Percentiles rank a stretch among this genome's conserved stretches.
These are phyloP conservation scores for Lithophane semibrunnea DNA, from an alignment of 2,888 invertebrate genomes.

Conservation along the genomic window DNA sequence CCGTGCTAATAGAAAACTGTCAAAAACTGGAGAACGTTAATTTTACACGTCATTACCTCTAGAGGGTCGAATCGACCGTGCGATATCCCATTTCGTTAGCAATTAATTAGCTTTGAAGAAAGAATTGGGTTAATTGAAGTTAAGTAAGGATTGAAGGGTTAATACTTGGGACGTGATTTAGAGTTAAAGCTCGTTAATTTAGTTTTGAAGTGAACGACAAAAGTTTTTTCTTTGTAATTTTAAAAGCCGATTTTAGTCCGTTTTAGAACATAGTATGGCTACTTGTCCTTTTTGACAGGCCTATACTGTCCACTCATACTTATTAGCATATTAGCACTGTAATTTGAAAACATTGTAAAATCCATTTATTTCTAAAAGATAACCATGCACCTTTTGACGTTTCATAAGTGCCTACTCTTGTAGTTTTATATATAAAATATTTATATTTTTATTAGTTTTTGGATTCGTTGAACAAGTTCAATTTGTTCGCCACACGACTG, in stretches of 20 bases:
- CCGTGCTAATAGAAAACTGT: constrained; percentile 69
- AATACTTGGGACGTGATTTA: constrained; percentile 43
- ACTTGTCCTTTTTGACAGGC: no score
- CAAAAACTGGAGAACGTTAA: constrained; percentile 69
- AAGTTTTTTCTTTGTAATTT: constrained; percentile 6
- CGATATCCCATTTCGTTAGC: constrained; percentile 64
- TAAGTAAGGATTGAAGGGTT: constrained; percentile 58
- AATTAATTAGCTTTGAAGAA: constrained; percentile 66
- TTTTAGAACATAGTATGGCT: background rate
- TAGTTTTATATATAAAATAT: no score
- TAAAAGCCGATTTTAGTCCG: background rate
- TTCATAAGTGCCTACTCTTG: no score
- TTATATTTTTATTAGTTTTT: no score
- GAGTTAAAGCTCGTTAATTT: constrained; percentile 30
- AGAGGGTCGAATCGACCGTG: constrained; percentile 60
- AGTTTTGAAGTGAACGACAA: constrained; percentile 20
- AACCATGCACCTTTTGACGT: no score
- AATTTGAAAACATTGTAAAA: no score
- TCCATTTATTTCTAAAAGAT: no score
- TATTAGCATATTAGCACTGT: no score
- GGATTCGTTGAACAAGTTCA: background rate
- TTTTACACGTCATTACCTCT: constrained; percentile 67
- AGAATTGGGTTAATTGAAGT: constrained; percentile 64
- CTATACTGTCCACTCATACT: no score
- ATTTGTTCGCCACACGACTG: background rate